Base-by-base conservation (phyloP, 2,888 invertebrate genomes). In the Ophion slaviceki region DNA sequence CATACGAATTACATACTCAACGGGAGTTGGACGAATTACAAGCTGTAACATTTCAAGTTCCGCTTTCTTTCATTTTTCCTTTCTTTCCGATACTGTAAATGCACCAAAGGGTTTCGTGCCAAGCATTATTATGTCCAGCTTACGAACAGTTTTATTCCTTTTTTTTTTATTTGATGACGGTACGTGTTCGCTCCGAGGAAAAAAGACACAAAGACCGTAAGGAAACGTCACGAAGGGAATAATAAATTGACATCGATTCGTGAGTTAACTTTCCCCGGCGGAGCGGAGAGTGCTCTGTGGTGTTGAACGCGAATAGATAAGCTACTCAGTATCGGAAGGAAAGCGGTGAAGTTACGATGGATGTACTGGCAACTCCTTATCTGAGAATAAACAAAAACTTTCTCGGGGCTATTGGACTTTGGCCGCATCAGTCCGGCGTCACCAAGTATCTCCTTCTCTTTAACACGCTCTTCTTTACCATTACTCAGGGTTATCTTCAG, bases 381-480 rank as follows among this genome's bases (percentile, higher is more conserved):
- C 86, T 84, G 53, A 66, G 53, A 17, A 80, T 89, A 24, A 88
- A 88, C 71, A 85, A 80, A 40, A 68, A 68, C 47, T 88, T 89
- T 59, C 68, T 90, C 24, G 80, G n/a, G 5, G n/a, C 80, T 0
- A 85, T 91, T 28, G 91, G 90, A 0, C 85, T 88, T 20, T 91
- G 91, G 91, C 91, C 91, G 6, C 84, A 88, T 85, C 91, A 91
- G 57, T 75, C 81, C n/a, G 28, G 14, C 5, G 1, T 88, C 53
- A 84, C 87, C 10, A 90, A 87, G 66, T 75, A 86, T 76, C 53
- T 89, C 0, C 68, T 89, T 2, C 79, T 87, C 0, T 59, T 84
- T 1, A 40, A 89, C 53, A 82, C 87, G 45, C 74, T 90, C n/a
- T 88, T 88, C 14, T 75, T 85, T 20, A 84, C 89, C 40, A 10